Percentiles rank a stretch among this genome's conserved stretches.
phyloP scores from a whole-genome alignment of 2,113 vertebrate species.

The Harpagus bidentatus region DNA sequence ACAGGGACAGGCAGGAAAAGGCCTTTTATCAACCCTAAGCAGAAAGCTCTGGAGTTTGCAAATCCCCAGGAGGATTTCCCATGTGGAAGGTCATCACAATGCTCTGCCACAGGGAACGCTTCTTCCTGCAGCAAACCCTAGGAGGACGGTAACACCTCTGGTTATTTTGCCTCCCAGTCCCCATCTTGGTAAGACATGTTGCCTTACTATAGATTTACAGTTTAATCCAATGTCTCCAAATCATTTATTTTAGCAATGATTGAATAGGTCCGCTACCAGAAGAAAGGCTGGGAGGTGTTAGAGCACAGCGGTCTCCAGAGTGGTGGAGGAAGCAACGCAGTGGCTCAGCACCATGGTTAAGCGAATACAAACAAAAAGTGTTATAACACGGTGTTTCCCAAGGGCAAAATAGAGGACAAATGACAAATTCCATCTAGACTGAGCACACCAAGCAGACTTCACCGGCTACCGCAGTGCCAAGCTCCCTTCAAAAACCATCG shows the following conservation, averaged over 20 bases:
- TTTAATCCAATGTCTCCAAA: background rate
- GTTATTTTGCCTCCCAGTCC: background rate
- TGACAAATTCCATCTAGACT: background rate
- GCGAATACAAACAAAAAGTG: background rate
- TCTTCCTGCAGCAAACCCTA: background rate
- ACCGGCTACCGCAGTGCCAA: background rate
- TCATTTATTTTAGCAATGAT: background rate
- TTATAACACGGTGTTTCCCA: background rate
- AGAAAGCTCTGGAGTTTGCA: no score
- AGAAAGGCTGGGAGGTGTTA: background rate
- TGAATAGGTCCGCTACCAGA: background rate
- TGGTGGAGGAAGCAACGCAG: rapidly evolving
- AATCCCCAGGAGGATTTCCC: background rate
- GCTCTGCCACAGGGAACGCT: background rate
- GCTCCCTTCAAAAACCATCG: rapidly evolving
- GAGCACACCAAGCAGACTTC: background rate
- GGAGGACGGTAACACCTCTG: rapidly evolving
- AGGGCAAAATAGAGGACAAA: background rate
- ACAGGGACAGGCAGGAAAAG: background rate
- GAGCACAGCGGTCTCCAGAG: rapidly evolving
- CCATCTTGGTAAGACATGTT: background rate
- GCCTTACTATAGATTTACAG: background rate
- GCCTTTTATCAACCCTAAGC: background rate
- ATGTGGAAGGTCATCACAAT: rapidly evolving
- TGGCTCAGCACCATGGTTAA: rapidly evolving